Base-by-base conservation (phyloP, 1,140 invertebrate species). In the Apolygus lucorum region DNA sequence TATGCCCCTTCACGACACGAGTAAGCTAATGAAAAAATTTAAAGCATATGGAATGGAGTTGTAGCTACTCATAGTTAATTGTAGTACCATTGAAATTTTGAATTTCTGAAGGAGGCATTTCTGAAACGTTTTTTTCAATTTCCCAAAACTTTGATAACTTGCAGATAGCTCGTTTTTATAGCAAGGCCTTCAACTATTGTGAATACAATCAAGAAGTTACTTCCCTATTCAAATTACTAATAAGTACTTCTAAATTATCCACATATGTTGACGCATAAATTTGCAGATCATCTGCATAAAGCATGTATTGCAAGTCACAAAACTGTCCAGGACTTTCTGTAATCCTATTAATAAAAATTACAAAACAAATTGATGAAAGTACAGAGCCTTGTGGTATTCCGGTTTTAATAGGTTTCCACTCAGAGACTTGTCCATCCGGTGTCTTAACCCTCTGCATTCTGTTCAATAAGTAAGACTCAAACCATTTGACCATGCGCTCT, bases 311-410 rank as follows among this genome's bases (percentile, higher is more conserved):
- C 4, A 59, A 11, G 11, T 59, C 54, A 59, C 54, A 17, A 14
- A 11, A 4, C 54, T 8, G 4, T 14, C 54, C 54, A 4, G 22
- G 22, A 4, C 8, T 22, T 21, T 24, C 22, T 4, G 22, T 24
- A 11, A 59, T 59, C 22, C 22, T 59, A 22, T 59, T 22, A 17
- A 59, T 59, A 22, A 17, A 59, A 14, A 59, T 59, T 4, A 17
- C 22, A 21, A 59, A 59, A 24, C 54, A 59, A 4, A 59, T 4
- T 17, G 54, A 8, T 21, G 54, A 59, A 8, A 17, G 22, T 4
- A 59, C 54, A 24, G 54, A 59, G 54, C 54, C 54, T 22, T 59
- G 54, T 24, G 54, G 54, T 4, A 59, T 21, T 11, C 54, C 54
- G 22, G 22, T 21, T 24, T 11, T 4, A 4, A 59, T 22, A 11